These are phyloP conservation scores for Hystrix cristata DNA, from an alignment of 2,113 vertebrate species.

Conservation along the genomic window DNA sequence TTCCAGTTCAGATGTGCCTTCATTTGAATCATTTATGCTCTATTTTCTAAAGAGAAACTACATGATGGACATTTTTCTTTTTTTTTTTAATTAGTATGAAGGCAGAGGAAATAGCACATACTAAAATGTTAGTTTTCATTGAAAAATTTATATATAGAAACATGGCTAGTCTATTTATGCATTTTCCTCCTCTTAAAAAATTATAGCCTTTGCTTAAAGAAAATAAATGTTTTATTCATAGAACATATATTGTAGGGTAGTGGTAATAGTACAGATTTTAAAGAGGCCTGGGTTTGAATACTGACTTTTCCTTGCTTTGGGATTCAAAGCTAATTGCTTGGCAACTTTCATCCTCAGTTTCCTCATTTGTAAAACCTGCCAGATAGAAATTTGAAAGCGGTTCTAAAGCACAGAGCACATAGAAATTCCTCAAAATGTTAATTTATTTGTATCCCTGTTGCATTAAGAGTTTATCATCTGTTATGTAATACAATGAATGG, in stretches of 20 bases:
- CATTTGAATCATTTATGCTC: constrained; percentile 25
- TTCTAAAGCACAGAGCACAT: not conserved
- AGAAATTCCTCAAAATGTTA: not conserved
- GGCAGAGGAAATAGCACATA: not conserved
- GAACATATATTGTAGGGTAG: not conserved
- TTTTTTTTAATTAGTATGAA: constrained; percentile 28
- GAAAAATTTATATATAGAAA: not conserved
- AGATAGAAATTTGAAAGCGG: not conserved
- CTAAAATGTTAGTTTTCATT: constrained; percentile 43
- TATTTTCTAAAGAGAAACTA: constrained; percentile 38
- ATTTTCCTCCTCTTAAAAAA: not conserved
- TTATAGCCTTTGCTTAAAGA: not conserved
- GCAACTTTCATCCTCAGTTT: not conserved
- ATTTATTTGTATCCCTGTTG: not conserved
- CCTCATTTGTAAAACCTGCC: not conserved
- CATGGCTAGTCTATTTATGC: not conserved
- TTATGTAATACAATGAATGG: not conserved
- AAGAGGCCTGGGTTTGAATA: not conserved
- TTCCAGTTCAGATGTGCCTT: not conserved
- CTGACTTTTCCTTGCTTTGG: not conserved
- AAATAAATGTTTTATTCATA: not conserved
- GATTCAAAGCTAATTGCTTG: not conserved
- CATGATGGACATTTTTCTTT: not conserved
- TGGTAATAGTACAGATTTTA: not conserved
- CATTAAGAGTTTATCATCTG: not conserved